Evolutionary conservation across 2,113 vertebrate genomes (phyloP), one percentile per base, ranked within the genome.

Genomic region (Phrynosoma blainvillii): DNA sequence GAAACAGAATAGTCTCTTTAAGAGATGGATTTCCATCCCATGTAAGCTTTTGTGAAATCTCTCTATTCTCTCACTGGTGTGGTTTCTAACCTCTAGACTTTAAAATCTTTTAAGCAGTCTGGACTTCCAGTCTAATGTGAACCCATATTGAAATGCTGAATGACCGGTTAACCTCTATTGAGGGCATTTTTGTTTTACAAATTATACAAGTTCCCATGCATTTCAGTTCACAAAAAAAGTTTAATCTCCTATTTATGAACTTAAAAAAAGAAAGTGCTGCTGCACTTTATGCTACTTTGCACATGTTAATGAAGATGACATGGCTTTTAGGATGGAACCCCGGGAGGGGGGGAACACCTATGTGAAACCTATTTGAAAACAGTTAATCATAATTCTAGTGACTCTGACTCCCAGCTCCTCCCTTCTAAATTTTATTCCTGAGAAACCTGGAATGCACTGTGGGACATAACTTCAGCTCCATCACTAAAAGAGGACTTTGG

Each of bases 101-200:
- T 88, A 79, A 90, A 96, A 93, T 89, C 40, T 90, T 70, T 84
- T 95, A 84, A 89, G 93, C 80, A 86, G 87, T 81, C 89, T 94
- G 89, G 82, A 93, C 82, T 90, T 84, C 78, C 92, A 93, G 89
- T 94, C 92, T 93, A 81, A 85, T 88, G 91, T 90, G 91, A 93
- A 92, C 11, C 62, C 89, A 85, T 74, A 85, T 95, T 96, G 92
- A 92, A 93, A 90, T 90, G 18, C 77, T 91, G 93, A 93, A 93
- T 91, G 92, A 91, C 59, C 89, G 84, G 94, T 94, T 90, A 92
- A 91, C 25, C 74, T 93, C 71, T 8, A 68, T 88, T 78, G 59
- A 77, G 32, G 23, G 16, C n/a, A 77, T 68, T 84, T 93, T 93
- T 90, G 73, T 94, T 88, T 70, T 87, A 88, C 82, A 68, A 91